phyloP scores from a whole-genome alignment of 2,113 vertebrate species.

The Pitta sordida region DNA sequence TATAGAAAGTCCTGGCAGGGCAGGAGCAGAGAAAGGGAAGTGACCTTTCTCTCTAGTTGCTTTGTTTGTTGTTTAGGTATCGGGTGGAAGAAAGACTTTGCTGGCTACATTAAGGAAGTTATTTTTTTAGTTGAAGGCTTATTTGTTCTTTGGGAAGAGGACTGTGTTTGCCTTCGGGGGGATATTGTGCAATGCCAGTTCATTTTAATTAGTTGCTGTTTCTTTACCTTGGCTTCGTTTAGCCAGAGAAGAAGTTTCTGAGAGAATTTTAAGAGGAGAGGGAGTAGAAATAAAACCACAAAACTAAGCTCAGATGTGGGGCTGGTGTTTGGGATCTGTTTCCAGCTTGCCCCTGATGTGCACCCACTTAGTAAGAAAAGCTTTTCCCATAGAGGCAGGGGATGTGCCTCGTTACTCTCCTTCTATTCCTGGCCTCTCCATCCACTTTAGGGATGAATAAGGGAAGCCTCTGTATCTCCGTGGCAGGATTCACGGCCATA shows the following conservation, averaged over 20 bases:
- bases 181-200: not conserved
- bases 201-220: not conserved
- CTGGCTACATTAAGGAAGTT: not conserved
- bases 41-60: not conserved
- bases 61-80: slow-evolving; percentile 22
- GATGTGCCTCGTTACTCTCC: not conserved
- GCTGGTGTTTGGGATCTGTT: not conserved
- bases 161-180: not conserved
- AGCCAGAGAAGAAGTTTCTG: not conserved
- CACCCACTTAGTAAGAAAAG: not conserved
- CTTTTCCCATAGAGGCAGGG: not conserved
- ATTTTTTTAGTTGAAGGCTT: slow-evolving; percentile 27
- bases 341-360: not conserved
- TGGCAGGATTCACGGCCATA: not conserved
- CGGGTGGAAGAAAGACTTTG: not conserved
- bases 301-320: not conserved
- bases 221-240: slow-evolving; percentile 2
- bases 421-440: not conserved
- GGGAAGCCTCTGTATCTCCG: not conserved
- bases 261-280: not conserved
- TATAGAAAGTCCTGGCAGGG: not conserved
- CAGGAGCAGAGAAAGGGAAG: not conserved
- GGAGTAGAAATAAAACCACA: not conserved
- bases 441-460: not conserved
- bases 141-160: not conserved